A percentile compares a stretch with the other conserved stretches of the same genome.
These are phyloP conservation scores for Kryptolebias marmoratus DNA, from an alignment of 2,113 vertebrate genomes.

Conservation along the genomic window DNA sequence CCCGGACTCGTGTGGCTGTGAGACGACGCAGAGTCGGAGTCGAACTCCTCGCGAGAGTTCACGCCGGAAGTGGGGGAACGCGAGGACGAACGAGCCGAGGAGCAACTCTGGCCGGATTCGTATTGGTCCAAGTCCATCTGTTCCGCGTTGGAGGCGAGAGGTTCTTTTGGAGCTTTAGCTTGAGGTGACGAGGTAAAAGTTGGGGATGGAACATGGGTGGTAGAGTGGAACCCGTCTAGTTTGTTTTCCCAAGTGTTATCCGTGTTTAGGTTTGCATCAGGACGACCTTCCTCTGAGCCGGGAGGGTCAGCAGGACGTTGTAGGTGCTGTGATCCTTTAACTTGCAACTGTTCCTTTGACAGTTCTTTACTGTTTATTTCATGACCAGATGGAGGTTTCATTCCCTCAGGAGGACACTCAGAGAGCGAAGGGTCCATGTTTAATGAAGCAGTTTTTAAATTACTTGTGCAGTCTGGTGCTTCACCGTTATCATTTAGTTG, in stretches of 20 bases:
- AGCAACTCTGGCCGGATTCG: not conserved
- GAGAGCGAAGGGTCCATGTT: not conserved
- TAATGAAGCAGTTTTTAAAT: not conserved
- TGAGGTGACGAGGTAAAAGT: not conserved
- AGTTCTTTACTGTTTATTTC: conserved; percentile 6
- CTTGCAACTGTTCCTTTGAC: conserved; percentile 1
- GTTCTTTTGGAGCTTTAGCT: conserved; percentile 6
- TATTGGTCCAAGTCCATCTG: conserved; percentile 14
- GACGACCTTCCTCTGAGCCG: conserved; percentile 31
- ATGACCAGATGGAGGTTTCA: not conserved
- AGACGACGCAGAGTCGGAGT: not conserved
- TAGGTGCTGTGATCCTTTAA: conserved; percentile 1
- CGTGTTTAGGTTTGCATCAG: conserved; percentile 20
- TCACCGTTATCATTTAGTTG: not conserved
- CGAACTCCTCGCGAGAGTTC: conserved; percentile 1
- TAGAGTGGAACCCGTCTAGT: not conserved
- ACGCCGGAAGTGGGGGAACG: not conserved
- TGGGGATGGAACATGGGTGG: not conserved
- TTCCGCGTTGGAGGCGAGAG: not conserved
- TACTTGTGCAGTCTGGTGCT: not conserved
- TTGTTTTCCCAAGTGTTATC: not conserved
- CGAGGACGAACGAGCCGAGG: not conserved
- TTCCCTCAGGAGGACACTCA: conserved; percentile 1
- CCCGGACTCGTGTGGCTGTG: conserved; percentile 1
- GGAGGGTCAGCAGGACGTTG: conserved; percentile 29